phyloP scores from a whole-genome alignment of 2,113 vertebrate genomes.

The Periophthalmodon schlosseri region DNA sequence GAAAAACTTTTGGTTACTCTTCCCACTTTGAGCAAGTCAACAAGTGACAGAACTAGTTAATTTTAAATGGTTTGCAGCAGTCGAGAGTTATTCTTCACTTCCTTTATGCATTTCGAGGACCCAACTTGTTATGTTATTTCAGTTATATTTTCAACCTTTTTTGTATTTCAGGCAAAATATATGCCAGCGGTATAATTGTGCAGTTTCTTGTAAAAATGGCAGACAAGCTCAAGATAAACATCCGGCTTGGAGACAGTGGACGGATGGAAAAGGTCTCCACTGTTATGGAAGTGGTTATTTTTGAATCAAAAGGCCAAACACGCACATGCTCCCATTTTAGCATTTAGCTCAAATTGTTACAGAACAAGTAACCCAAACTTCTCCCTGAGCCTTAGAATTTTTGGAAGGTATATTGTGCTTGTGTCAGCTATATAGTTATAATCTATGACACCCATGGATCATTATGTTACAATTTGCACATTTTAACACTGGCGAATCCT shows the following conservation, averaged over 20 bases:
- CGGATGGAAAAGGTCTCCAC: not conserved
- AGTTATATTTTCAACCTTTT: not conserved
- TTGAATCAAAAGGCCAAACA: not conserved
- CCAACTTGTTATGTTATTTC: not conserved
- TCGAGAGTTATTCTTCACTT: too few species aligned
- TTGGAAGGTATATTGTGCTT: too few species aligned
- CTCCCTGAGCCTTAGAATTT: not conserved
- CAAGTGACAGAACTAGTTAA: too few species aligned
- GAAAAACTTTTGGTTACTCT: too few species aligned
- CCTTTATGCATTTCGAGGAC: too few species aligned
- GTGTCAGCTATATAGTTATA: too few species aligned
- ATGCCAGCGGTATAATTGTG: not conserved
- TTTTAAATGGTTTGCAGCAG: too few species aligned
- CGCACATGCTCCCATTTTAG: not conserved
- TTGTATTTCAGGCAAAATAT: not conserved
- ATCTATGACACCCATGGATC: too few species aligned
- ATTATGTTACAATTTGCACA: too few species aligned
- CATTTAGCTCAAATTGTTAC: not conserved
- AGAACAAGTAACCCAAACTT: not conserved
- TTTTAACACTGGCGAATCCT: too few species aligned
- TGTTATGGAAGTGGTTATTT: not conserved
- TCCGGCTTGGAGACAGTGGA: not conserved
- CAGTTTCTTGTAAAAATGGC: not conserved
- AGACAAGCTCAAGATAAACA: not conserved
- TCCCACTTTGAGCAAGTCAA: too few species aligned